Evolutionary conservation across 23 tunicate genomes (phyloP), one percentile per base, ranked within the genome.

Genomic region (Oikopleura dioica): DNA sequence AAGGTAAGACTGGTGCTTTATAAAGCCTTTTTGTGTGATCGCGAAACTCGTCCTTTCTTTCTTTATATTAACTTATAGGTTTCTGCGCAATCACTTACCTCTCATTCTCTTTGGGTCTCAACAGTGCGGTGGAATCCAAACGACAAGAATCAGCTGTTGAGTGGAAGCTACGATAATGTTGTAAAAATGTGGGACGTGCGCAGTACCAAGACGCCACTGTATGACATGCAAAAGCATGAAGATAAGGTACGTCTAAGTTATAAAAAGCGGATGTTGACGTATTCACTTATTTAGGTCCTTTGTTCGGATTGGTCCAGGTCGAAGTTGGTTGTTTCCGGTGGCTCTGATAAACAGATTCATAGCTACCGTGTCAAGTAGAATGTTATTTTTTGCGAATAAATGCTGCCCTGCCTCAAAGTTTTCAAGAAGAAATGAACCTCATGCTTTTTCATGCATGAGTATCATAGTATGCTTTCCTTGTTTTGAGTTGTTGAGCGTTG

Each of bases 151-250:
- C 76, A 69, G 12, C 38, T 91, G 36, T 82, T 91, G 36, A 76
- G 81, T 35, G 97, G 97, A 23, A 84, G 92, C n/a, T 76, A 82
- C 32, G 97, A 91, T 38, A 81, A 85, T 50, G 36, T 77, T 1
- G 84, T 91, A 2, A 91, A 91, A 78, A 68, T 81, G 78, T 91
- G 97, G 97, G 97, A 91, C 68, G 82, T 81, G 12, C 37, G 97
- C 36, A 87, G 92, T 75, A 77, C 94, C 31, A 82, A 85, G 38
- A 79, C 97, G 0, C 87, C 97, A 33, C 79, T 91, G 38, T 91
- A 68, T 37, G 92, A 91, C 38, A 38, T 91, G 37, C 69, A 78
- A 21, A 82, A 84, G 1, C 97, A 91, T 67, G 38, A 51, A 0
- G 97, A 91, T 55, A 85, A 91, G 75, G 97, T 44, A 44, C 21